These are phyloP conservation scores for Gasterosteus nipponicus DNA, from an alignment of 2,113 vertebrate species.

Conservation along the genomic window DNA sequence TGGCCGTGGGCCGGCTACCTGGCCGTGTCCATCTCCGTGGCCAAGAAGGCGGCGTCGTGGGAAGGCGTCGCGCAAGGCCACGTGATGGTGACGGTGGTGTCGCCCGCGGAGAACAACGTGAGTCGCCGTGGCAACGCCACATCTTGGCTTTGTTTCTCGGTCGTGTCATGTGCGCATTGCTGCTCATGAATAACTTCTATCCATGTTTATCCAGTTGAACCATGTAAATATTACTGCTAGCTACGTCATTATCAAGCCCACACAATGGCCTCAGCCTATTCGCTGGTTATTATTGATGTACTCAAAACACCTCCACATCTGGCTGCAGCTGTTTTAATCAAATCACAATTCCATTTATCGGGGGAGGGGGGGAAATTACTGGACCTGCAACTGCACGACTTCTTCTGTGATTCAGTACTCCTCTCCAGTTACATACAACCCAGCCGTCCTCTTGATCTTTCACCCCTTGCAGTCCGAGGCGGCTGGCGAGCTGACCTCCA, in stretches of 20 bases:
- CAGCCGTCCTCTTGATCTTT: neutral
- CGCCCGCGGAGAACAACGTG: slow-evolving; percentile 91
- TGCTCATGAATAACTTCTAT: neutral
- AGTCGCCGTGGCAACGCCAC: slow-evolving; percentile 53
- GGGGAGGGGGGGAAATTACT: neutral
- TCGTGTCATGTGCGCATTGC: neutral
- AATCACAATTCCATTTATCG: neutral
- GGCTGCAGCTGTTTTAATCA: neutral
- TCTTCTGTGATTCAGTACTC: neutral
- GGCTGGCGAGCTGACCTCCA: slow-evolving; percentile 91
- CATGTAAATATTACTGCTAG: neutral
- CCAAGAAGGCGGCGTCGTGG: slow-evolving; percentile 97
- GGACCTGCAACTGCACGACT: neutral
- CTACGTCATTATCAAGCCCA: neutral
- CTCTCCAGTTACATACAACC: neutral
- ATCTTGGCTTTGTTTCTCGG: neutral
- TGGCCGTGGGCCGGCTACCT: slow-evolving; percentile 99
- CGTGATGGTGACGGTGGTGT: slow-evolving; percentile 93
- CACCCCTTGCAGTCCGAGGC: slow-evolving; percentile 83
- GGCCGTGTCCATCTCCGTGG: slow-evolving; percentile 96
- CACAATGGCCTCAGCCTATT: neutral
- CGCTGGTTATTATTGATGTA: neutral
- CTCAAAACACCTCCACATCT: neutral
- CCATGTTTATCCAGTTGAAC: neutral
- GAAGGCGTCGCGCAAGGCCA: slow-evolving; percentile 97